Percentiles rank a stretch among this genome's conserved stretches.
Evolutionary conservation across 2,113 vertebrate species (phyloP).

Genomic region (Diadophis punctatus): DNA sequence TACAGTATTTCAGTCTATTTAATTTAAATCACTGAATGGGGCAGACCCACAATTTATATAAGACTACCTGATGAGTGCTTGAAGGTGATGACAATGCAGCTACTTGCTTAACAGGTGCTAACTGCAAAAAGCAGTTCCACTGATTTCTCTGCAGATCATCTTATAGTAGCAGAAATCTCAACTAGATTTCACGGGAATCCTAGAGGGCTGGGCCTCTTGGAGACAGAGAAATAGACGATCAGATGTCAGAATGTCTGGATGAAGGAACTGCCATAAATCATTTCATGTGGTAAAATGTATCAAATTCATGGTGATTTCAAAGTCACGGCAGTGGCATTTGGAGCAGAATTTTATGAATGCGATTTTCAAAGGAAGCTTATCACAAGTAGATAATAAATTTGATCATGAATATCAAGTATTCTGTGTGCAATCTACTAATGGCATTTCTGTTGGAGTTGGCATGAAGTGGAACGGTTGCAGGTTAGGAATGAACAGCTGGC

Average conservation of each 20-base stretch:
- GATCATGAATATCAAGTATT: not conserved
- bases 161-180: not conserved
- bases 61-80: not conserved
- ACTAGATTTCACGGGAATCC: not conserved
- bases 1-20: not conserved
- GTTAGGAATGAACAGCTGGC: not conserved
- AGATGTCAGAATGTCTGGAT: not conserved
- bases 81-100: not conserved
- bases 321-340: not conserved
- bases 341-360: not conserved
- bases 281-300: not conserved
- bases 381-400: not conserved
- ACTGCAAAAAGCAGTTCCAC: not conserved
- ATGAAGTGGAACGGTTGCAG: not conserved
- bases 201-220: not conserved
- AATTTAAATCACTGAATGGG: not conserved
- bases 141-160: not conserved
- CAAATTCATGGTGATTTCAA: not conserved
- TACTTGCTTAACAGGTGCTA: not conserved
- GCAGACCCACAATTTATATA: not conserved
- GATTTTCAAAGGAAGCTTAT: not conserved
- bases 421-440: not conserved
- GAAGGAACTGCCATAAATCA: not conserved
- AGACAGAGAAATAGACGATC: not conserved
- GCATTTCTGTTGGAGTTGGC: not conserved